Evolutionary conservation across 2,888 invertebrate genomes (phyloP).

Genomic region (Calliopum simillimum): DNA sequence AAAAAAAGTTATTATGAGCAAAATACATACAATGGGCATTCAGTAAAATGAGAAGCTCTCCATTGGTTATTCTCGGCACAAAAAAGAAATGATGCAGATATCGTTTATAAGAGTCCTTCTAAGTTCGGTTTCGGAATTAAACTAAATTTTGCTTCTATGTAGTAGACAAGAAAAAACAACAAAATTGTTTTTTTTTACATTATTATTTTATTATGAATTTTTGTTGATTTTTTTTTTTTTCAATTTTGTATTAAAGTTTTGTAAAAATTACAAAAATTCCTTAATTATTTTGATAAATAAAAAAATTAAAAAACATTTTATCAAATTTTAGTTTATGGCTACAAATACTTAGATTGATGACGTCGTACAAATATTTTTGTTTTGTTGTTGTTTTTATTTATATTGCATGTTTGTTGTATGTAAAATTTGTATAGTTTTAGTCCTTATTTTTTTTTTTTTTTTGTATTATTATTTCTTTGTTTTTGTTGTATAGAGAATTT

Average conservation of each 20-base stretch:
- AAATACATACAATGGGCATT: too few species aligned
- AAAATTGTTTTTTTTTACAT: slow-evolving; percentile 16
- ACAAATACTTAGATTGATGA: slow-evolving; percentile 28
- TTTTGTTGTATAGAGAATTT: not conserved
- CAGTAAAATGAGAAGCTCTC: too few species aligned
- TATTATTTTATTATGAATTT: slow-evolving; percentile 40
- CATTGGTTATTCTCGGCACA: too few species aligned
- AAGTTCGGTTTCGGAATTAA: too few species aligned
- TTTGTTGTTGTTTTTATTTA: slow-evolving; percentile 2
- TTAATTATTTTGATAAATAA: slow-evolving; percentile 38
- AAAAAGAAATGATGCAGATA: too few species aligned
- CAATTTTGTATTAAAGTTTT: slow-evolving; percentile 39
- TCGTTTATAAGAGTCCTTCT: too few species aligned
- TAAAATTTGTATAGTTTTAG: slow-evolving; percentile 46
- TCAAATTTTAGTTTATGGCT: slow-evolving; percentile 47
- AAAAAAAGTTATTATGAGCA: too few species aligned
- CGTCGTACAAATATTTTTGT: slow-evolving; percentile 27
- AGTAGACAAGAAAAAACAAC: slow-evolving; percentile 16
- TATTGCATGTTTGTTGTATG: slow-evolving; percentile 39
- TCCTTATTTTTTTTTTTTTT: slow-evolving; percentile 14
- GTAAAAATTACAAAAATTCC: slow-evolving; percentile 36
- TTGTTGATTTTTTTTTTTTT: slow-evolving; percentile 29
- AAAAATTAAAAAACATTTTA: slow-evolving; percentile 51
- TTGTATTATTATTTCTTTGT: too few species aligned
- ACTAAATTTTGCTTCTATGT: too few species aligned